A percentile compares a stretch with the other conserved stretches of the same genome.
phyloP scores from a whole-genome alignment of 64 coral and sea anemone genomes.

The Montipora capricornis region DNA sequence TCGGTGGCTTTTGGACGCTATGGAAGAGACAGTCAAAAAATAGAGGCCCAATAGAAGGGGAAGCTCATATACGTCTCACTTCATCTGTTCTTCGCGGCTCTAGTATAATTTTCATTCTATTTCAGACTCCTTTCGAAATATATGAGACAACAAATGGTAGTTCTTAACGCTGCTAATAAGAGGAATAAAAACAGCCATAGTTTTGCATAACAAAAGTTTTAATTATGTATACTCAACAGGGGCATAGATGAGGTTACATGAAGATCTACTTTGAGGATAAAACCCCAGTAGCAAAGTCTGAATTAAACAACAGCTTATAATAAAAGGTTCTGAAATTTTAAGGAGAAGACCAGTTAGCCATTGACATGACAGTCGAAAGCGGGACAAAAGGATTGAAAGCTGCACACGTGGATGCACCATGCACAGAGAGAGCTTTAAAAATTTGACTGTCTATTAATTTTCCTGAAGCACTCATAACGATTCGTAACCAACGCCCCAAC shows the following conservation, averaged over 20 bases:
- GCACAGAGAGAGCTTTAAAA: constrained; percentile 12
- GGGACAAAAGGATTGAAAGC: constrained; percentile 9
- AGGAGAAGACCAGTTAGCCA: constrained; percentile 7
- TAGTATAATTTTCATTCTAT: no score
- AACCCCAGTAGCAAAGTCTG: no score
- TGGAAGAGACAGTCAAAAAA: not conserved
- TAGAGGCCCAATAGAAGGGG: no score
- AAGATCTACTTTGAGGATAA: no score
- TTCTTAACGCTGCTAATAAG: not conserved
- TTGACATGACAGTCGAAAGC: not conserved
- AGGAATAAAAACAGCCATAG: not conserved
- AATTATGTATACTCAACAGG: no score
- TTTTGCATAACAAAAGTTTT: no score
- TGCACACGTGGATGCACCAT: constrained; percentile 3
- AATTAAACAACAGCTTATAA: not conserved
- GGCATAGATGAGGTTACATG: no score
- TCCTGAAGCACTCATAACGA: not conserved
- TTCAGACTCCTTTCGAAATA: not conserved
- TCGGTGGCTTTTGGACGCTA: not conserved
- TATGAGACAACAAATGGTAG: constrained; percentile 1
- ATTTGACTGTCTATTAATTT: not conserved
- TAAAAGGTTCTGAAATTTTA: constrained; percentile 5
- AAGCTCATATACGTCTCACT: no score
- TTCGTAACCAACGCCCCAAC: not conserved
- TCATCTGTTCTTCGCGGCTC: no score